phyloP scores from a whole-genome alignment of 2,797 vertebrate genomes.

The Sardinella longiceps region DNA sequence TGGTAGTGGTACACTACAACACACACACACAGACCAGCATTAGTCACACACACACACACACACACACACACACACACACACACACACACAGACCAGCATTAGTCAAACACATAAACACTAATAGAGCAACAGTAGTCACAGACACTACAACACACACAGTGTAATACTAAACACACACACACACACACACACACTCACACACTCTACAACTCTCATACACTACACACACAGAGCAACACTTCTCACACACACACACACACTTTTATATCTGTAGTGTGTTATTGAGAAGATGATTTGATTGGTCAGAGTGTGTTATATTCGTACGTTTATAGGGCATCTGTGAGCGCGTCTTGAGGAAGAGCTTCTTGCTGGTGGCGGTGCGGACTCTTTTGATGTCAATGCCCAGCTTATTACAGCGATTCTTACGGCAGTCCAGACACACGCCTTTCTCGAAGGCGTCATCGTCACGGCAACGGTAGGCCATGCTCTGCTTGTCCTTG shows the following conservation, averaged over 20 bases:
- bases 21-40: background rate
- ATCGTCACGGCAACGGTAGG: conserved; percentile 85
- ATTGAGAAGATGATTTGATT: too few species aligned
- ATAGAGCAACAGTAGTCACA: background rate
- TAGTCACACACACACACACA: background rate
- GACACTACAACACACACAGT: background rate
- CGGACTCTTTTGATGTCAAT: conserved; percentile 78
- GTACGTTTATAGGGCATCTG: conserved; percentile 89
- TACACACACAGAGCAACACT: too few species aligned
- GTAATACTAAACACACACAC: background rate
- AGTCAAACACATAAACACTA: too few species aligned
- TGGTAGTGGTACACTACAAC: conserved; percentile 90
- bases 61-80: conserved; percentile 12
- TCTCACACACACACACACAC: too few species aligned
- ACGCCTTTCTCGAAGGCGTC: conserved; percentile 84
- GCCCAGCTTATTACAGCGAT: conserved; percentile 88
- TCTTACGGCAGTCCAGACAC: conserved; percentile 87
- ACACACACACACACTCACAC: too few species aligned
- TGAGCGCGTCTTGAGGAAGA: conserved; percentile 85
- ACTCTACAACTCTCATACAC: too few species aligned
- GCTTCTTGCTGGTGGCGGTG: conserved; percentile 69
- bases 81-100: too few species aligned
- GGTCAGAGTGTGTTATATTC: conserved; percentile 19
- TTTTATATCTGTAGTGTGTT: too few species aligned
- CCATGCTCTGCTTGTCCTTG: conserved; percentile 80